These are phyloP conservation scores for Homarus gammarus DNA, from an alignment of 2,888 invertebrate species.

Conservation along the genomic window DNA sequence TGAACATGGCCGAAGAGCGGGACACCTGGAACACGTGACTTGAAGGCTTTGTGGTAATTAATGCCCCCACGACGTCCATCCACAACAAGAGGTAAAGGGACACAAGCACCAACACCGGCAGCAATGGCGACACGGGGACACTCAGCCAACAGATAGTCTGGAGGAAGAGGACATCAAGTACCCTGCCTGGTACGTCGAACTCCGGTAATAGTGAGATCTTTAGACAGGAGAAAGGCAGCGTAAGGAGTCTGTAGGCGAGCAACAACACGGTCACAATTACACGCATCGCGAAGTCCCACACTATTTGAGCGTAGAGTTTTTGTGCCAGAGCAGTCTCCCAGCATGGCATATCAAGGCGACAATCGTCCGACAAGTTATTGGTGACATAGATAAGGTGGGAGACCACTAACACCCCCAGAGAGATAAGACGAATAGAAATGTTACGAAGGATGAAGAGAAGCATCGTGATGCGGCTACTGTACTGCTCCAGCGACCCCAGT, in stretches of 20 bases:
- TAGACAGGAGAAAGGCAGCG: background rate
- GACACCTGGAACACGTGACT: slow-evolving; percentile 43
- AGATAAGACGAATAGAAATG: slow-evolving; percentile 35
- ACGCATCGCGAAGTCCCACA: slow-evolving; percentile 54
- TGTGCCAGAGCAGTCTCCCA: slow-evolving; percentile 57
- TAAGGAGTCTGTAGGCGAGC: slow-evolving; percentile 22
- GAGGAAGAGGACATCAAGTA: slow-evolving; percentile 42
- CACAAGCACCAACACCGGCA: slow-evolving; percentile 37
- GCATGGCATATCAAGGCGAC: slow-evolving; percentile 23
- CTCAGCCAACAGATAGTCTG: slow-evolving; percentile 58
- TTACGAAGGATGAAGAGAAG: slow-evolving; percentile 55
- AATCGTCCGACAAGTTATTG: background rate
- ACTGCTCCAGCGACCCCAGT: slow-evolving; percentile 52
- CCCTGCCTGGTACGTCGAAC: slow-evolving; percentile 47
- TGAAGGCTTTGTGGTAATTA: slow-evolving; percentile 21
- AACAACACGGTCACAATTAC: background rate
- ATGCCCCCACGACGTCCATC: slow-evolving; percentile 43
- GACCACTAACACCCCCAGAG: slow-evolving; percentile 37
- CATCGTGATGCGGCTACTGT: slow-evolving; percentile 43
- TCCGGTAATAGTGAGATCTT: slow-evolving; percentile 10
- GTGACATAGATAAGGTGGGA: slow-evolving; percentile 24
- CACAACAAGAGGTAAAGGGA: slow-evolving; percentile 23
- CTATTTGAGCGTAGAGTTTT: slow-evolving; percentile 52
- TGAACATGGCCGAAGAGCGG: slow-evolving; percentile 48
- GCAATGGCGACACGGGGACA: slow-evolving; percentile 48